These are phyloP conservation scores for Protophormia terraenovae DNA, from an alignment of 2,888 invertebrate genomes.

Conservation along the genomic window DNA sequence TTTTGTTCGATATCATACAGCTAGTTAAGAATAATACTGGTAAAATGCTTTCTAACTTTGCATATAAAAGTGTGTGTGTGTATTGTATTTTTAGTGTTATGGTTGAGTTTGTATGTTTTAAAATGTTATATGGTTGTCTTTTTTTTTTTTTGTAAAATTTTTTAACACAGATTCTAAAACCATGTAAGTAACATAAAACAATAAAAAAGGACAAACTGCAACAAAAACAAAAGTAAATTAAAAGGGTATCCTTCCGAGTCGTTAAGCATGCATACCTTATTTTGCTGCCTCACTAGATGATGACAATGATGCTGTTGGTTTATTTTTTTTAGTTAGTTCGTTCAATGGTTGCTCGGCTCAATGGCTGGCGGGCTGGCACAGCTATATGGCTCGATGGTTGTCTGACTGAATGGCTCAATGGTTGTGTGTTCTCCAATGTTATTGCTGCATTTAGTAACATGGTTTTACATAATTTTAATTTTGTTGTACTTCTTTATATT, in stretches of 20 bases:
- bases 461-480: conserved; percentile 60
- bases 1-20: neutral
- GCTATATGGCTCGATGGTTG: conserved; percentile 37
- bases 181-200: conserved; percentile 23
- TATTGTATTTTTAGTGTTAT: neutral
- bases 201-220: conserved; percentile 2
- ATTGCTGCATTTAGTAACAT: conserved; percentile 52
- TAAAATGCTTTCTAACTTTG: neutral
- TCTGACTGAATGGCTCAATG: conserved; percentile 32
- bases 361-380: conserved; percentile 39
- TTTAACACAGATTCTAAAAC: conserved; percentile 6
- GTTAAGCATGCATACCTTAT: conserved; percentile 62
- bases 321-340: conserved; percentile 41
- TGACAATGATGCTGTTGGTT: conserved; percentile 58
- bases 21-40: neutral
- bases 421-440: conserved; percentile 20
- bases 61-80: neutral
- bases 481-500: neutral
- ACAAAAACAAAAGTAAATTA: conserved; percentile 60
- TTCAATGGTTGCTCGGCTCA: conserved; percentile 36
- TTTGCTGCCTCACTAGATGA: conserved; percentile 51
- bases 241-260: conserved; percentile 61
- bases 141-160: neutral
- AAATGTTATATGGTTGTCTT: neutral
- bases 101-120: neutral